Evolutionary conservation across 2,888 invertebrate species (phyloP), one percentile per base, ranked within the genome.

Genomic region (Brassicogethes aeneus): DNA sequence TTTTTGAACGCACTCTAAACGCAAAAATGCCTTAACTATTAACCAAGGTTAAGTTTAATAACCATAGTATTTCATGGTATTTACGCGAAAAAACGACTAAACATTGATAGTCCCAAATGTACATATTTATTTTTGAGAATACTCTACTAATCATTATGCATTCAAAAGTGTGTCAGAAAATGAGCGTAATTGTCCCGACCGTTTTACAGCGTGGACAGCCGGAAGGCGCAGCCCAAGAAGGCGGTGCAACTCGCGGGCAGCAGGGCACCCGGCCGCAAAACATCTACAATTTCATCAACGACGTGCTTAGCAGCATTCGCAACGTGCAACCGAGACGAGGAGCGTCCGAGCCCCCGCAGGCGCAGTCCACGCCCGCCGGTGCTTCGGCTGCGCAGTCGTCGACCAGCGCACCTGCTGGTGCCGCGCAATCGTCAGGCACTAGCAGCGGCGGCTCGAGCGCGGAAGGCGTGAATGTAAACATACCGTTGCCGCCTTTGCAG

Each of bases 201-300:
- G n/a, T n/a, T n/a, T n/a, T n/a, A n/a, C n/a, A n/a, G n/a, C n/a
- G n/a, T n/a, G 10, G 23, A 5, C 23, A 5, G 23, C 23, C 23
- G 23, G 5, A 23, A 10, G 23, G 5, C 5, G 23, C 10, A 5
- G 23, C 5, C 5, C 23, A 23, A 10, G 10, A 23, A 23, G 10
- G 5, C 5, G 23, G 5, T 7, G 23, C 23, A 23, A 10, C 5
- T 10, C 23, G 23, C 5, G 23, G 23, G 5, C 23, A 23, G 23
- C 5, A 7, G 23, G 5, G 23, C n/a, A 41, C 16, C 2, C 29
- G 42, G 12, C 38, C 37, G 7, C 37, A 40, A 15, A 43, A 42
- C 23, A 43, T 60, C 15, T 49, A 52, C 23, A 54, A 56, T 43
- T 53, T 60, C 30, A 53, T 60, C 23, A 55, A 57, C 30, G 56